phyloP scores from a whole-genome alignment of 1,140 invertebrate species.

The Monomorium pharaonis region DNA sequence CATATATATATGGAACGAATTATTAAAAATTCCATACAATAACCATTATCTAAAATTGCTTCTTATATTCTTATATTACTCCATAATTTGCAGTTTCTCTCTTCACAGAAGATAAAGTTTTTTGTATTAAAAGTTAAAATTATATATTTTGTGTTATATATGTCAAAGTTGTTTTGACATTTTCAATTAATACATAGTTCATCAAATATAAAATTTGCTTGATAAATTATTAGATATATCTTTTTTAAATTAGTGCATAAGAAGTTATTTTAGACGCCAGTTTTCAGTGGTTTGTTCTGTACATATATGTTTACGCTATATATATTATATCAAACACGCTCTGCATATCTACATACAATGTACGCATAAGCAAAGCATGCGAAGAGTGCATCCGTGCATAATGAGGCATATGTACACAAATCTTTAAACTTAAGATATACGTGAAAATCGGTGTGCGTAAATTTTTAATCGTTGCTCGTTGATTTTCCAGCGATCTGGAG shows the following conservation, averaged over 20 bases:
- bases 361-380: conserved; percentile 71
- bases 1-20: conserved; percentile 22
- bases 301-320: conserved; percentile 27
- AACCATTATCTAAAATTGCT: neutral
- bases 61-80: neutral
- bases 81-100: neutral
- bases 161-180: neutral
- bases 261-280: neutral
- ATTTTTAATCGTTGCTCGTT: conserved; percentile 61
- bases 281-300: neutral
- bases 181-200: neutral
- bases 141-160: neutral
- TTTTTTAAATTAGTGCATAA: neutral
- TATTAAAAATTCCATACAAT: no score
- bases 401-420: conserved; percentile 60
- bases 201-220: neutral
- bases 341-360: conserved; percentile 65
- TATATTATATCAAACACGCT: conserved; percentile 68
- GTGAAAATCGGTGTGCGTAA: neutral
- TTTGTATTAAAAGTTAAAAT: neutral
- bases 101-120: neutral
- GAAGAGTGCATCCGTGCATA: conserved; percentile 70
- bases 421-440: conserved; percentile 59
- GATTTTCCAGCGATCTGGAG: conserved; percentile 87
- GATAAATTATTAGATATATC: neutral